phyloP scores from a whole-genome alignment of 2,113 vertebrate genomes.

The Lycaon pictus region DNA sequence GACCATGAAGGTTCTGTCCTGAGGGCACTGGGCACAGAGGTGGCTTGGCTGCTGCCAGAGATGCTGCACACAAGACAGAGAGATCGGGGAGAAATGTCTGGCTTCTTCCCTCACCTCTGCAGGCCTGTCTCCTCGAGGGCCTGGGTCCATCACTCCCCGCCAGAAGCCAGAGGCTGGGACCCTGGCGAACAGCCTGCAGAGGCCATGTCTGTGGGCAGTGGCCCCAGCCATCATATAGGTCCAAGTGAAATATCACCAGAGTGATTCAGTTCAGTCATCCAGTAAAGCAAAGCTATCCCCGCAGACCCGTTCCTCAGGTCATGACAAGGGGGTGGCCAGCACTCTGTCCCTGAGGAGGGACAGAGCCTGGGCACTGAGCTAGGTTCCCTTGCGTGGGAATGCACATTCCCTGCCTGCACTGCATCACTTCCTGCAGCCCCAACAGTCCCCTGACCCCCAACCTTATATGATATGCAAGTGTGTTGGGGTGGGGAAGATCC shows the following conservation, averaged over 20 bases:
- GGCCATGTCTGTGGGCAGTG: fast-evolving
- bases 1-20: not conserved
- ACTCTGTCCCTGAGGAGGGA: no score
- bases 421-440: fast-evolving
- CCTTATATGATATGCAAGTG: fast-evolving
- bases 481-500: fast-evolving
- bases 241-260: fast-evolving
- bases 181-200: fast-evolving
- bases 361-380: fast-evolving
- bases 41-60: fast-evolving
- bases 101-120: no score
- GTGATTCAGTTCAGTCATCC: no score
- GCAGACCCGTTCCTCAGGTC: not conserved
- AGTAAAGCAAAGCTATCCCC: fast-evolving
- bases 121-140: fast-evolving
- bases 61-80: not conserved
- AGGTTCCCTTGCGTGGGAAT: fast-evolving
- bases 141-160: fast-evolving
- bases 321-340: no score
- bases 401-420: fast-evolving
- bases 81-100: fast-evolving
- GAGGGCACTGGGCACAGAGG: not conserved
- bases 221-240: not conserved
- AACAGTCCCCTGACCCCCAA: fast-evolving
- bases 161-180: no score